A percentile compares a stretch with the other conserved stretches of the same genome.
phyloP scores from a whole-genome alignment of 2,797 vertebrate genomes.

The Tachyglossus aculeatus region DNA sequence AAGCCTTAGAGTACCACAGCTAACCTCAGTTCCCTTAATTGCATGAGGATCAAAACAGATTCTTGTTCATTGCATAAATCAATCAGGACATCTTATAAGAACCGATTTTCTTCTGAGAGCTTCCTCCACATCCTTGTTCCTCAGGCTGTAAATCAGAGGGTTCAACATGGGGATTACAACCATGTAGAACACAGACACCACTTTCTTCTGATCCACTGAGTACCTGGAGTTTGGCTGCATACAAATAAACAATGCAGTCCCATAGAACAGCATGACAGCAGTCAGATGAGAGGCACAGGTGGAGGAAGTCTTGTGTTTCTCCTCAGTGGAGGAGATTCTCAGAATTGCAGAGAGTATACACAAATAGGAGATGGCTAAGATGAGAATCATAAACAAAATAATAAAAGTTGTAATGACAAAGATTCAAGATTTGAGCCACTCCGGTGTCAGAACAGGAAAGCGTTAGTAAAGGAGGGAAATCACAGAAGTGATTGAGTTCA shows the following conservation, averaged over 20 bases:
- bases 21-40: no score
- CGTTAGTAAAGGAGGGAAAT: slow-evolving; percentile 43
- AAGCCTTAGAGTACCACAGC: no score
- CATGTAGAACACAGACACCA: slow-evolving; percentile 42
- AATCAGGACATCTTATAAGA: no score
- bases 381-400: neutral
- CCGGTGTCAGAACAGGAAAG: slow-evolving; percentile 31
- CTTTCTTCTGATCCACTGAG: slow-evolving; percentile 26
- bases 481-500: slow-evolving; percentile 50
- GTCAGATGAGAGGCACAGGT: slow-evolving; percentile 1
- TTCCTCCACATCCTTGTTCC: slow-evolving; percentile 37
- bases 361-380: slow-evolving; percentile 7
- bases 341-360: slow-evolving; percentile 16
- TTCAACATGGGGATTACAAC: slow-evolving; percentile 36
- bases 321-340: neutral
- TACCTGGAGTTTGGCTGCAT: slow-evolving; percentile 18
- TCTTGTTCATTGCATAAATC: no score
- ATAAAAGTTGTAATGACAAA: neutral
- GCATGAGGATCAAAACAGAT: no score
- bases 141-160: slow-evolving; percentile 30
- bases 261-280: slow-evolving; percentile 10
- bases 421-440: slow-evolving; percentile 22
- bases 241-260: slow-evolving; percentile 14
- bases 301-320: slow-evolving; percentile 21
- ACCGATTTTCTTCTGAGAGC: slow-evolving; percentile 15